Evolutionary conservation across 2,888 invertebrate species (phyloP).

Genomic region (Amorpha juglandis): DNA sequence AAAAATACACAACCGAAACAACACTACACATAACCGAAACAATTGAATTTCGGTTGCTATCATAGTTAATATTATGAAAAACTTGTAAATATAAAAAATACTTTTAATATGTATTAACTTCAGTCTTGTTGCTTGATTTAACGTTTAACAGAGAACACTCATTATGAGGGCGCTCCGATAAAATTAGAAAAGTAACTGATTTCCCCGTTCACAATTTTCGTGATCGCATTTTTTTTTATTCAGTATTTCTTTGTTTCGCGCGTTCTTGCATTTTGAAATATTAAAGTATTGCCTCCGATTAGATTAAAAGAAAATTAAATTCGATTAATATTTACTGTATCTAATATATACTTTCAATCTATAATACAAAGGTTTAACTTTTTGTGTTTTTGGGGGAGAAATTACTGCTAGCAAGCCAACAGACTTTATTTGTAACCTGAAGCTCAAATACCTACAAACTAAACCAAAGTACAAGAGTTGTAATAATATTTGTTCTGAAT

Average conservation of each 20-base stretch:
- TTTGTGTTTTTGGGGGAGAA: background rate
- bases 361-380: background rate
- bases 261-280: background rate
- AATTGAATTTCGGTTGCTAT: background rate
- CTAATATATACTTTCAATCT: background rate
- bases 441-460: too few relatives aligned
- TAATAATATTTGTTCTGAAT: too few relatives aligned
- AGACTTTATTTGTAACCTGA: background rate
- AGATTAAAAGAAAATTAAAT: background rate
- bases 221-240: background rate
- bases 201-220: background rate
- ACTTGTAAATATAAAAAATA: constrained; percentile 13
- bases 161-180: too few relatives aligned
- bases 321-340: background rate
- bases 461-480: too few relatives aligned
- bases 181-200: background rate
- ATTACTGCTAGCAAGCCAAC: background rate
- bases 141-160: too few relatives aligned
- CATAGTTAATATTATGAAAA: background rate
- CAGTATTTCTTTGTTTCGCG: constrained; percentile 10
- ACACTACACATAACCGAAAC: too few relatives aligned
- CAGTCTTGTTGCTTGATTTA: constrained; percentile 12
- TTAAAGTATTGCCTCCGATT: background rate
- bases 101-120: constrained; percentile 28
- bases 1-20: background rate